Conservation (phyloP, 2,888 invertebrate genomes). For the Taenaris catops region DNA sequence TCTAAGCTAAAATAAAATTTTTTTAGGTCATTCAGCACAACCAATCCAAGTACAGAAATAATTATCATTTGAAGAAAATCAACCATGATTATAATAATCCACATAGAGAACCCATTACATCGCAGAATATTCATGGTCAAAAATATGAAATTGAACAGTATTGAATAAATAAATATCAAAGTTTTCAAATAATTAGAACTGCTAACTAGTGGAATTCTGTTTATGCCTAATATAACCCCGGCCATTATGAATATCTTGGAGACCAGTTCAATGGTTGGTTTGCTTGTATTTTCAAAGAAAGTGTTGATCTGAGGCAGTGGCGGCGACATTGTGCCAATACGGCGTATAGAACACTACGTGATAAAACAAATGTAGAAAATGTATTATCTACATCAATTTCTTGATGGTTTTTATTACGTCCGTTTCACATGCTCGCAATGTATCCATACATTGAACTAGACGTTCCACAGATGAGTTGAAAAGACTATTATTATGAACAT, state of each 20-base stretch:
- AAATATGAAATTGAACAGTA: conserved; percentile 5
- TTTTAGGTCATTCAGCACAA: conserved; percentile 14
- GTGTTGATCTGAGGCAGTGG: conserved; percentile 17
- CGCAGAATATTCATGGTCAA: not conserved
- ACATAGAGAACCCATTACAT: too few species aligned
- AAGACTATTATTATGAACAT: too few species aligned
- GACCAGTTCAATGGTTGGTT: conserved; percentile 15
- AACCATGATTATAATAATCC: too few species aligned
- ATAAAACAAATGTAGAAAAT: not conserved
- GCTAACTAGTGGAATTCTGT: conserved; percentile 21
- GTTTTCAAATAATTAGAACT: conserved; percentile 7
- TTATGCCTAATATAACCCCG: conserved; percentile 1
- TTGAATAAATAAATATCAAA: conserved; percentile 9
- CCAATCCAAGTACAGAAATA: conserved; percentile 15
- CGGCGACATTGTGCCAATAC: conserved; percentile 15
- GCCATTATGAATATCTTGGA: conserved; percentile 15
- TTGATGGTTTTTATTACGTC: conserved; percentile 9
- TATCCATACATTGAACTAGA: too few species aligned
- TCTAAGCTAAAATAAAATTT: conserved; percentile 23
- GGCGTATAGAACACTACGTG: not conserved
- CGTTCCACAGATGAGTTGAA: too few species aligned
- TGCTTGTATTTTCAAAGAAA: conserved; percentile 13
- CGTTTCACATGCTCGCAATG: too few species aligned
- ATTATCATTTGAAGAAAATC: conserved; percentile 3
- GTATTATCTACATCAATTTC: not conserved